These are phyloP conservation scores for Meles meles DNA, from an alignment of 2,113 vertebrate genomes.

Conservation along the genomic window DNA sequence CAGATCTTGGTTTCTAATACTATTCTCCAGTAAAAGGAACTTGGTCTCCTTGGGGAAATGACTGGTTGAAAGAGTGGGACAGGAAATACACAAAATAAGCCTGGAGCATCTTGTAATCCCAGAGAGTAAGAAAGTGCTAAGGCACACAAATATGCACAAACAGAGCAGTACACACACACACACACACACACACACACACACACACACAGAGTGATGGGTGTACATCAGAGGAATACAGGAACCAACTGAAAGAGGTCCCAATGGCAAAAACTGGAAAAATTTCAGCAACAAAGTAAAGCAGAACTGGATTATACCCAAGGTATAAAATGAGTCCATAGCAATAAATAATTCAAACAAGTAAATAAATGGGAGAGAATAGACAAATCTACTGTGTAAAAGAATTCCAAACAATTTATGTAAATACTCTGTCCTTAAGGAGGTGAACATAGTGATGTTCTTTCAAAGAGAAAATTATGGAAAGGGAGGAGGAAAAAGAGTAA, in stretches of 20 bases:
- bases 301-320: background rate
- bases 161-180: too few relatives aligned
- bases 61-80: background rate
- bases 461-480: constrained; percentile 26
- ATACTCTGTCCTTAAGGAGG: background rate
- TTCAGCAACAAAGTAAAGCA: background rate
- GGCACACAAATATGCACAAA: background rate
- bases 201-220: background rate
- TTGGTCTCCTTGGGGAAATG: background rate
- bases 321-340: background rate
- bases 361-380: background rate
- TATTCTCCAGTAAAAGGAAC: background rate
- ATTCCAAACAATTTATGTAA: background rate
- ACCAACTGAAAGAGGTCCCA: background rate
- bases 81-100: background rate
- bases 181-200: background rate
- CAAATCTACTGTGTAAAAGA: background rate
- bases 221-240: background rate
- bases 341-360: background rate
- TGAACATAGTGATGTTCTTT: background rate
- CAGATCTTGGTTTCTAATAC: background rate
- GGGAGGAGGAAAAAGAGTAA: background rate
- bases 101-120: background rate
- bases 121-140: background rate
- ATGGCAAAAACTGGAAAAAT: background rate